Percentiles rank a stretch among this genome's conserved stretches.
Evolutionary conservation across 1,140 invertebrate genomes (phyloP).

Genomic region (Tetramorium alpestre): DNA sequence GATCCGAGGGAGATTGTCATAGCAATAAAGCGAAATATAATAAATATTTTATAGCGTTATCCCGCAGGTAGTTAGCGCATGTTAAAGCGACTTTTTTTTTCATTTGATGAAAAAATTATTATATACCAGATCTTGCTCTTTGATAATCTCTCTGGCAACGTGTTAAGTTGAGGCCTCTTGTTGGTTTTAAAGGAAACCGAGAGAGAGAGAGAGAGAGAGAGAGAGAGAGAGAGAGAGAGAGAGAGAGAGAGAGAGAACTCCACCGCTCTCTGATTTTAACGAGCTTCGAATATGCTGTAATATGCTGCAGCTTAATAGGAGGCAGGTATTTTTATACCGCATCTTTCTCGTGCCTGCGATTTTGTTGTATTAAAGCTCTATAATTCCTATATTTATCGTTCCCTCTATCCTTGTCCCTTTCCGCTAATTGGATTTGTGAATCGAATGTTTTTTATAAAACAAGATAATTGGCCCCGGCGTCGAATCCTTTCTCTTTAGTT

Average conservation of each 20-base stretch:
- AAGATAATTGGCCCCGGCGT: not conserved
- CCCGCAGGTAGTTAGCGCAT: not conserved
- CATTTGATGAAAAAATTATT: not conserved
- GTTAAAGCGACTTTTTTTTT: not conserved
- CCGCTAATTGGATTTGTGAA: slow-evolving; percentile 17
- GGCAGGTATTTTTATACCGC: slow-evolving; percentile 5
- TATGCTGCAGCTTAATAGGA: not conserved
- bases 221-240: not conserved
- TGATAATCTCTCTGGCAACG: not conserved
- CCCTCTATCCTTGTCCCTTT: not conserved
- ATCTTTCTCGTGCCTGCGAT: not conserved
- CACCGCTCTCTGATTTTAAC: not conserved
- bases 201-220: not conserved
- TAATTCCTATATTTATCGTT: not conserved
- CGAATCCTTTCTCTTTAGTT: not conserved
- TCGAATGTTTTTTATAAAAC: slow-evolving; percentile 30
- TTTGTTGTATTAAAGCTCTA: slow-evolving; percentile 5
- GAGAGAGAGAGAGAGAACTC: not conserved
- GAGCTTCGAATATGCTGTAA: slow-evolving; percentile 2
- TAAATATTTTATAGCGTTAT: slow-evolving; percentile 9
- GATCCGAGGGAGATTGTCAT: slow-evolving; percentile 31
- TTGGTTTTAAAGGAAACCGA: slow-evolving; percentile 12
- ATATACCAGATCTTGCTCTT: not conserved
- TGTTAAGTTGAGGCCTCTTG: not conserved
- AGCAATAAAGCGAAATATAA: slow-evolving; percentile 7